phyloP scores from a whole-genome alignment of 2,113 vertebrate species.

The Lepus timidus region DNA sequence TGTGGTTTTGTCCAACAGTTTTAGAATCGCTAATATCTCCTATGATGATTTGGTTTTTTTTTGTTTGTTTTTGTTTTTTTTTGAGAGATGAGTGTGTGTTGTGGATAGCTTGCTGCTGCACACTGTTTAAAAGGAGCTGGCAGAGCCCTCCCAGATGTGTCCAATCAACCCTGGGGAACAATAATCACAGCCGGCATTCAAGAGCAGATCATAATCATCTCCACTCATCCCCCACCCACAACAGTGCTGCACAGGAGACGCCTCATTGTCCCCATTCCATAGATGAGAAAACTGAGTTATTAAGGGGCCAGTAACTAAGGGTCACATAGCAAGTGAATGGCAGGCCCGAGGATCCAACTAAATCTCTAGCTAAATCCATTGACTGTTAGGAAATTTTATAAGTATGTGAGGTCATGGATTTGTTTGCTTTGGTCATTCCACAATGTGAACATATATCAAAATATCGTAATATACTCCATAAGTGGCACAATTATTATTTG shows the following conservation, averaged over 20 bases:
- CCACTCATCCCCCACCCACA: not conserved
- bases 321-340: not conserved
- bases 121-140: not conserved
- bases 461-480: not conserved
- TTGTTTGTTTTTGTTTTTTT: conserved; percentile 41
- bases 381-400: not conserved
- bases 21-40: conserved; percentile 60
- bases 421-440: not conserved
- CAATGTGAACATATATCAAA: not conserved
- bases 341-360: not conserved
- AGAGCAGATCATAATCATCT: not conserved
- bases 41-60: conserved; percentile 24
- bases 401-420: not conserved
- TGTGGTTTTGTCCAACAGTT: conserved; percentile 46
- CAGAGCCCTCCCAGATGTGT: conserved; percentile 19
- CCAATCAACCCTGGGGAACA: not conserved
- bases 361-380: not conserved
- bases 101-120: not conserved
- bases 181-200: not conserved
- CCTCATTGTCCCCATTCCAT: not conserved
- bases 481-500: not conserved
- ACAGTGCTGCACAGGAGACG: not conserved
- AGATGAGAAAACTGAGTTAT: not conserved
- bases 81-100: conserved; percentile 32
- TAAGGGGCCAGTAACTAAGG: not conserved